Conservation (phyloP, 2,888 invertebrate genomes). For the Deilephila elpenor region DNA sequence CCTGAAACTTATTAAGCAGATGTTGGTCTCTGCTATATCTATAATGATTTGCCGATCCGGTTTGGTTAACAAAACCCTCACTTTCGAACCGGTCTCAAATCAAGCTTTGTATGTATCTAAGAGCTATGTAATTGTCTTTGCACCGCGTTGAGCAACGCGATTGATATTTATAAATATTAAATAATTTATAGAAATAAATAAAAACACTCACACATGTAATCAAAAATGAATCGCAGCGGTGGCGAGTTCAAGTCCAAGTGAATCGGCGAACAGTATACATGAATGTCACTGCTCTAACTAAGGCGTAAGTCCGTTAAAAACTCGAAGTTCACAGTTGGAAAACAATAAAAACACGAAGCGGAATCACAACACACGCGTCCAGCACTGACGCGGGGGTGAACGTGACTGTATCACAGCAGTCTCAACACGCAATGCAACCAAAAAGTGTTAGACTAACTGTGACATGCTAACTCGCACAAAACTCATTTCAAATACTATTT, state of each 20-base stretch:
- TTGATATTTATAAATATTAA: neutral
- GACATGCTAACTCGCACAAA: constrained; percentile 42
- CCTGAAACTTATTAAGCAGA: constrained; percentile 39
- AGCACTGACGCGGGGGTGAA: constrained; percentile 58
- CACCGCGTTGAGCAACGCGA: neutral
- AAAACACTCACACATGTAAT: constrained; percentile 28
- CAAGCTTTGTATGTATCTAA: constrained; percentile 44
- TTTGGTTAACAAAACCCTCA: constrained; percentile 71
- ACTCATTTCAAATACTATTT: constrained; percentile 28
- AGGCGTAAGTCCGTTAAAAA: constrained; percentile 36
- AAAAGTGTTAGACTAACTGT: constrained; percentile 47
- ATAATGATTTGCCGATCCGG: constrained; percentile 67
- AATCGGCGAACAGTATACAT: constrained; percentile 23
- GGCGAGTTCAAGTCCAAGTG: constrained; percentile 27
- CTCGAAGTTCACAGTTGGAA: constrained; percentile 29
- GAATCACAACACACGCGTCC: constrained; percentile 61
- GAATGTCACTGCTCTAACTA: constrained; percentile 39
- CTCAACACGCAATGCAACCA: constrained; percentile 47
- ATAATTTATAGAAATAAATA: neutral
- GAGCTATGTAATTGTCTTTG: constrained; percentile 8
- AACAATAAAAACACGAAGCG: constrained; percentile 27
- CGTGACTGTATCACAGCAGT: constrained; percentile 60
- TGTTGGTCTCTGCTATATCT: constrained; percentile 45
- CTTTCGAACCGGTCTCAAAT: constrained; percentile 76
- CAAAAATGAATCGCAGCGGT: constrained; percentile 35